phyloP scores from a whole-genome alignment of 2,113 vertebrate genomes.

The Pitta sordida region DNA sequence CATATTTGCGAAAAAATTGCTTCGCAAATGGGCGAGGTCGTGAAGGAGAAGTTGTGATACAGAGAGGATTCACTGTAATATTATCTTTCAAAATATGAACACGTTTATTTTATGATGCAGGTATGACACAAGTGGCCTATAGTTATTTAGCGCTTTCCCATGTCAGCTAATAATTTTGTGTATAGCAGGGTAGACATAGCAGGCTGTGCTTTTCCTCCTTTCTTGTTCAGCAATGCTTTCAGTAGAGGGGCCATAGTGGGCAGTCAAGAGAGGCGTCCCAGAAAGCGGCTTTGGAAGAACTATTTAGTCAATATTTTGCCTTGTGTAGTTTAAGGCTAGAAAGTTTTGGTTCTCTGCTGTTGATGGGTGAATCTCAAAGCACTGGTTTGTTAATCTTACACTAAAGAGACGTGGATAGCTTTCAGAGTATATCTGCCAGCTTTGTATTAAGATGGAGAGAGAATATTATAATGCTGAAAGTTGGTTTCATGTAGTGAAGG shows the following conservation, averaged over 20 bases:
- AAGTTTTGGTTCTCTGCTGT: neutral
- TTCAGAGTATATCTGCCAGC: neutral
- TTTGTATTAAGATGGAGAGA: neutral
- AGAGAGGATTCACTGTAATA: too few relatives aligned
- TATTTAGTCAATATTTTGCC: neutral
- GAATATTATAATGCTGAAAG: neutral
- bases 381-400: neutral
- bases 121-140: neutral
- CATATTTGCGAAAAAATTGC: too few relatives aligned
- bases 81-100: neutral
- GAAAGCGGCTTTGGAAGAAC: neutral
- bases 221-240: neutral
- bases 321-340: neutral
- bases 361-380: neutral
- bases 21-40: too few relatives aligned
- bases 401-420: neutral
- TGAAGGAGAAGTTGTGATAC: too few relatives aligned
- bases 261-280: neutral
- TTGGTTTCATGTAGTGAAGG: neutral
- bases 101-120: neutral
- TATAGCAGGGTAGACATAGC: neutral
- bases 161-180: neutral
- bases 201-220: neutral
- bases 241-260: neutral
- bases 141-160: neutral